A percentile compares a stretch with the other conserved stretches of the same genome.
These are phyloP conservation scores for Nasonia vitripennis DNA, from an alignment of 1,140 invertebrate genomes.

Conservation along the genomic window DNA sequence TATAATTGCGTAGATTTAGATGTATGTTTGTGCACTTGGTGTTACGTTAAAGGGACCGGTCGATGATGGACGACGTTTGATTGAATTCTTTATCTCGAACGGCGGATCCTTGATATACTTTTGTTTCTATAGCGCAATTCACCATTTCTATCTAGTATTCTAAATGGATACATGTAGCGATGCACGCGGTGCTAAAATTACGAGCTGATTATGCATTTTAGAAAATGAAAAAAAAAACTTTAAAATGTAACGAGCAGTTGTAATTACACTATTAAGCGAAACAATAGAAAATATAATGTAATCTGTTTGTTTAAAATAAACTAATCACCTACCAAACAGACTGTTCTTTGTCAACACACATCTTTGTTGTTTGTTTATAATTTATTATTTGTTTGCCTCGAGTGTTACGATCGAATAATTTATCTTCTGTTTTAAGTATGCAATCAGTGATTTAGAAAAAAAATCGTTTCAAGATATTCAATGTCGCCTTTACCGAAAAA, in stretches of 20 bases:
- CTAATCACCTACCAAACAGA: slow-evolving; percentile 55
- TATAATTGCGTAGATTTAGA: background rate
- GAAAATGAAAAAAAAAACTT: slow-evolving; percentile 47
- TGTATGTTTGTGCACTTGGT: background rate
- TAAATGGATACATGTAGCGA: slow-evolving; percentile 21
- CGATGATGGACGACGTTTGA: background rate
- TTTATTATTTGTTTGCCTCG: background rate
- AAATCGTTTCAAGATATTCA: too few relatives aligned
- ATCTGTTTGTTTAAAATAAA: slow-evolving; percentile 69
- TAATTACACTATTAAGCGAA: slow-evolving; percentile 57
- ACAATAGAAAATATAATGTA: slow-evolving; percentile 60
- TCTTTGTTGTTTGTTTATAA: background rate
- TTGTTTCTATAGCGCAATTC: slow-evolving; percentile 32
- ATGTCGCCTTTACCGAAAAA: too few relatives aligned
- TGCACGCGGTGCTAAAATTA: slow-evolving; percentile 47
- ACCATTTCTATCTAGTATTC: slow-evolving; percentile 38
- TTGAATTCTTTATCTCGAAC: slow-evolving; percentile 19
- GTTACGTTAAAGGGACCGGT: background rate
- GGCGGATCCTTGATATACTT: slow-evolving; percentile 10
- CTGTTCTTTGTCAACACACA: background rate
- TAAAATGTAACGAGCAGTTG: slow-evolving; percentile 61
- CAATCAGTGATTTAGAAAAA: too few relatives aligned
- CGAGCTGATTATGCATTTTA: slow-evolving; percentile 47
- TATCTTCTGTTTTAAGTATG: too few relatives aligned
- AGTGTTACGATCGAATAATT: too few relatives aligned